Percentiles rank a stretch among this genome's conserved stretches.
These are phyloP conservation scores for Willowsia nigromaculata DNA, from an alignment of 2,888 invertebrate genomes.

Conservation along the genomic window DNA sequence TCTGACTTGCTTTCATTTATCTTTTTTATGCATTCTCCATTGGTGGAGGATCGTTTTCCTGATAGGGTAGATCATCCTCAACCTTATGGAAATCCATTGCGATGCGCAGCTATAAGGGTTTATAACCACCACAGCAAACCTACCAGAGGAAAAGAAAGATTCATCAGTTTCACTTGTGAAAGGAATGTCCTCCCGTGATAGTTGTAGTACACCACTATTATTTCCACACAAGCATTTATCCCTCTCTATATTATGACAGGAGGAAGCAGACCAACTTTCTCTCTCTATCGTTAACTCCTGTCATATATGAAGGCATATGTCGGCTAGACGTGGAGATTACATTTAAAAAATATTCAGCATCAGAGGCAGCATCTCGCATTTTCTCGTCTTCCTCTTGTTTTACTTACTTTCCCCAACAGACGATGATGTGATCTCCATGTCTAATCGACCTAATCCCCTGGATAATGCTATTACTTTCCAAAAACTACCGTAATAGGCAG, in stretches of 20 bases:
- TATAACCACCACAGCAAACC: not conserved
- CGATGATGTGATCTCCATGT: conserved; percentile 60
- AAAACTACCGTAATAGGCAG: not conserved
- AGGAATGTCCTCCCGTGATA: not conserved
- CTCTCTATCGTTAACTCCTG: not conserved
- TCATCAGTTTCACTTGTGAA: conserved; percentile 49
- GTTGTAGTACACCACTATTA: not conserved
- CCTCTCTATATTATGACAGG: not conserved
- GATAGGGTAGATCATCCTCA: not conserved
- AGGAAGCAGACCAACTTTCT: not conserved
- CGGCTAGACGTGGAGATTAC: not conserved
- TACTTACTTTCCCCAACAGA: not conserved
- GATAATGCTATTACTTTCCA: conserved; percentile 54
- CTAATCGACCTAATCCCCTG: conserved; percentile 58
- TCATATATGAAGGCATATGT: not conserved
- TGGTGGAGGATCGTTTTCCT: not conserved
- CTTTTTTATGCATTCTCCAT: not conserved
- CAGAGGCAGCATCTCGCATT: not conserved
- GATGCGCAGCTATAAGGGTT: too few relatives aligned
- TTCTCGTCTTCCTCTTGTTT: not conserved
- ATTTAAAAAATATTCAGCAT: not conserved
- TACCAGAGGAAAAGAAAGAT: conserved; percentile 1
- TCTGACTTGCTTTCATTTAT: not conserved
- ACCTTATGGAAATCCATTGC: not conserved
- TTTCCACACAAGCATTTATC: not conserved